A percentile compares a stretch with the other conserved stretches of the same genome.
Conservation (phyloP, 1,140 invertebrate genomes). For the Tribolium madens region DNA sequence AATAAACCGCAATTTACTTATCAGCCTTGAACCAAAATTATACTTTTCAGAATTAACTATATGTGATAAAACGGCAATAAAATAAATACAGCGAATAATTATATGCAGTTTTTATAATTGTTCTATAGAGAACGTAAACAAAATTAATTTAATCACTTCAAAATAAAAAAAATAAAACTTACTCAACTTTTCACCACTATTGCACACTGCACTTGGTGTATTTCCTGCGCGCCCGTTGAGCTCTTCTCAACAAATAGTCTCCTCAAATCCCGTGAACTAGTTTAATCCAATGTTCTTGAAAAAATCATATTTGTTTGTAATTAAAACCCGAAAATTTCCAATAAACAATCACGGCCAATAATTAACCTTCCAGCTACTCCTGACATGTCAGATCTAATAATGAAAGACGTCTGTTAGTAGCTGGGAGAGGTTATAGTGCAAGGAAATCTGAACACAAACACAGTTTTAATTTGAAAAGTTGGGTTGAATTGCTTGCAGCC, state of each 20-base stretch:
- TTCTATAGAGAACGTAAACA: no score
- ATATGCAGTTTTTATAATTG: no score
- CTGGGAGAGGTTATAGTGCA: no score
- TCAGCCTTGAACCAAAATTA: neutral
- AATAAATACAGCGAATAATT: no score
- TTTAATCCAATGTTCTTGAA: slow-evolving; percentile 13
- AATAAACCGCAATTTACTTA: neutral
- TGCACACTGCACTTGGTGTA: neutral
- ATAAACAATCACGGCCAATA: slow-evolving; percentile 8
- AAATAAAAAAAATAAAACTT: no score
- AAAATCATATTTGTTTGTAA: slow-evolving; percentile 14
- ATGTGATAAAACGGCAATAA: no score
- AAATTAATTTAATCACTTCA: no score
- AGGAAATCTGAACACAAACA: neutral
- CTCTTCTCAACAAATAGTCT: neutral
- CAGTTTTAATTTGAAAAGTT: slow-evolving; percentile 16
- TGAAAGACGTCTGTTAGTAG: neutral
- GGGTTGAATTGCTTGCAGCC: neutral
- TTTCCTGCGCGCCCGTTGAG: neutral
- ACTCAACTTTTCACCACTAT: no score
- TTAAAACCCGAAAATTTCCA: slow-evolving; percentile 21
- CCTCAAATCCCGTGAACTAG: slow-evolving; percentile 13
- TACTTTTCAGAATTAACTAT: no score
- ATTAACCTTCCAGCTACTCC: slow-evolving; percentile 10
- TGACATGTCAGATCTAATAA: neutral